Conservation (phyloP, 1,140 invertebrate species). For the Teleogryllus occipitalis region DNA sequence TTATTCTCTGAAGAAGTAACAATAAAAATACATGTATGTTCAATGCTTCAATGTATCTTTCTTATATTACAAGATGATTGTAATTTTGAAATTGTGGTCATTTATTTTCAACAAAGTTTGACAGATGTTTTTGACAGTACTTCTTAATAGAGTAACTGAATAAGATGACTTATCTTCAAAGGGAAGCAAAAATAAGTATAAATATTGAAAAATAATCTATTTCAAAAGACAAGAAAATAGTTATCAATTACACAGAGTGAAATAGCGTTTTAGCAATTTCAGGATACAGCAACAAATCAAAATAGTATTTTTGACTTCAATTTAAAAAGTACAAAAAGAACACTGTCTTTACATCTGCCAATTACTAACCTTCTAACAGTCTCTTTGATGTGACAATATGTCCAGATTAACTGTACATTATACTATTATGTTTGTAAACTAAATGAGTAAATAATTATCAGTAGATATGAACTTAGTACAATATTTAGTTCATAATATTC, state of each 20-base stretch:
- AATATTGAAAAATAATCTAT: neutral
- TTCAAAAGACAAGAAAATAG: neutral
- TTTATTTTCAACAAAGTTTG: neutral
- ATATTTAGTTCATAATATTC: too few species aligned
- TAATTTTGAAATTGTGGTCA: neutral
- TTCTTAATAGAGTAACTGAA: neutral
- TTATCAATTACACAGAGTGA: too few species aligned
- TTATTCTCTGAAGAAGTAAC: neutral
- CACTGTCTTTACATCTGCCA: neutral
- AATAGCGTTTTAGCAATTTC: too few species aligned
- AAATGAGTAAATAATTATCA: neutral
- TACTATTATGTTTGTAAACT: neutral
- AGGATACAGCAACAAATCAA: neutral
- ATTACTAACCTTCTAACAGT: neutral
- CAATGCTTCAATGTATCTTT: neutral
- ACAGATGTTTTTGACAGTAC: neutral
- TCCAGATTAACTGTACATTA: neutral
- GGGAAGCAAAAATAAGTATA: neutral
- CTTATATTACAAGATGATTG: neutral
- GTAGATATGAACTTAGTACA: too few species aligned
- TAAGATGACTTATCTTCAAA: too few species aligned
- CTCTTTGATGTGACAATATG: neutral
- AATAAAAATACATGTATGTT: conserved; percentile 1
- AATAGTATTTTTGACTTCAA: too few species aligned
- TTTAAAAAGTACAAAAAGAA: too few species aligned